Evolutionary conservation across 2,888 invertebrate species (phyloP).

Genomic region (Caenorhabditis doughertyi): DNA sequence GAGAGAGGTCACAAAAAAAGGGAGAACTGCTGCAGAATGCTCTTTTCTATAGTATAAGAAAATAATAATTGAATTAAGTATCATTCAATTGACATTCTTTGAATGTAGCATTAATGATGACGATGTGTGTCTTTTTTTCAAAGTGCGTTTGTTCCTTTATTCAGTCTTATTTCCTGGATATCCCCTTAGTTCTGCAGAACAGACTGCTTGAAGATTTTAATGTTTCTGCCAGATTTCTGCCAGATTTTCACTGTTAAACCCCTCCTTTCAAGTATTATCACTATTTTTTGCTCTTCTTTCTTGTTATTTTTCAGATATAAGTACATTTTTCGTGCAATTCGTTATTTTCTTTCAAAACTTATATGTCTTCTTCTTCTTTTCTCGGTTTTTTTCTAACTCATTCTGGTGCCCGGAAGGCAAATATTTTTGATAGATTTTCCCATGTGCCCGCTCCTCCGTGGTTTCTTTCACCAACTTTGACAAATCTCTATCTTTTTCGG

Average conservation of each 20-base stretch:
- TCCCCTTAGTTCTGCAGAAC: not conserved
- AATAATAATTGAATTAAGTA: constrained; percentile 26
- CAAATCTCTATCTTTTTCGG: constrained; percentile 52
- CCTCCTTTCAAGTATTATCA: not conserved
- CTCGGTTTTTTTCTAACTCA: constrained; percentile 23
- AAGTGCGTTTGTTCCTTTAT: constrained; percentile 25
- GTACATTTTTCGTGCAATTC: constrained; percentile 1
- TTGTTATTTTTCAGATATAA: not conserved
- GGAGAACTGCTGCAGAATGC: constrained; percentile 11
- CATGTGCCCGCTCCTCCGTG: constrained; percentile 29
- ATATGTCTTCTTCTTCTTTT: constrained; percentile 36
- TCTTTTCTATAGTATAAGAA: constrained; percentile 23
- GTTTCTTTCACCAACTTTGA: constrained; percentile 50
- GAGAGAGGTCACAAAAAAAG: not conserved
- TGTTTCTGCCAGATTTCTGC: too few species aligned
- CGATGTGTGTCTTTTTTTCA: constrained; percentile 11
- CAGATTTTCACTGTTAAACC: not conserved
- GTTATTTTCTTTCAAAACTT: constrained; percentile 25
- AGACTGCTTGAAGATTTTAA: too few species aligned
- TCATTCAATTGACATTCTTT: constrained; percentile 37
- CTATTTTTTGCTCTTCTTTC: not conserved
- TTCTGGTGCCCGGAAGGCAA: constrained; percentile 53
- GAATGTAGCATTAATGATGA: constrained; percentile 25
- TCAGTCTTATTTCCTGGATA: not conserved
- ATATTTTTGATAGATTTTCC: constrained; percentile 57